Conservation (phyloP, 2,797 vertebrate genomes). For the Rhynchonycteris naso region DNA sequence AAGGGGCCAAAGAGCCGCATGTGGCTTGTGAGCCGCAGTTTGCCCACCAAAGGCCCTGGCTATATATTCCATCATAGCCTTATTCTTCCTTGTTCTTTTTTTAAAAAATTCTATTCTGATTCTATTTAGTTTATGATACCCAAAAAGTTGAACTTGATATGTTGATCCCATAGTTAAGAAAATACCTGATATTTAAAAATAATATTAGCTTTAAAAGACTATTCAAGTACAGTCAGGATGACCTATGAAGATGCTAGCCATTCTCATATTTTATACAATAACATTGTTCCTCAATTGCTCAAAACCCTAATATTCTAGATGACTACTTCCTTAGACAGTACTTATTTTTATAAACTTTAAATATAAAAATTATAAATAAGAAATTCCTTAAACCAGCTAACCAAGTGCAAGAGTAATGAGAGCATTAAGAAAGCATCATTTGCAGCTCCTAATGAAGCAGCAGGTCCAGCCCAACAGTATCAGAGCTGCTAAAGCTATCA, state of each 20-base stretch:
- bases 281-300: neutral
- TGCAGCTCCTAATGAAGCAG: neutral
- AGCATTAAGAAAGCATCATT: neutral
- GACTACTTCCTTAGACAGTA: neutral
- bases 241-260: neutral
- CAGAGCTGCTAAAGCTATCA: neutral
- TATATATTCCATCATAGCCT: neutral
- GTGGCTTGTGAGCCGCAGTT: no score
- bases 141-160: neutral
- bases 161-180: neutral
- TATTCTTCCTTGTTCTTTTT: neutral
- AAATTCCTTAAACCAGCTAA: neutral
- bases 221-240: neutral
- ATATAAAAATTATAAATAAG: neutral
- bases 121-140: neutral
- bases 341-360: neutral
- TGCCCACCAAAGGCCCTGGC: no score
- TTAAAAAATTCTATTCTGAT: neutral
- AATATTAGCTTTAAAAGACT: conserved; percentile 7
- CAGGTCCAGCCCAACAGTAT: neutral
- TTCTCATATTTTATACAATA: neutral
- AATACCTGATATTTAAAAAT: neutral
- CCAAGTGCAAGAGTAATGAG: neutral
- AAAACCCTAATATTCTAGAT: neutral
- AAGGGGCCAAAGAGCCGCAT: no score